Evolutionary conservation across 37 sponge, comb jelly and placozoan genomes (phyloP), one percentile per base, ranked within the genome.

Genomic region (Aplysina aerophoba): DNA sequence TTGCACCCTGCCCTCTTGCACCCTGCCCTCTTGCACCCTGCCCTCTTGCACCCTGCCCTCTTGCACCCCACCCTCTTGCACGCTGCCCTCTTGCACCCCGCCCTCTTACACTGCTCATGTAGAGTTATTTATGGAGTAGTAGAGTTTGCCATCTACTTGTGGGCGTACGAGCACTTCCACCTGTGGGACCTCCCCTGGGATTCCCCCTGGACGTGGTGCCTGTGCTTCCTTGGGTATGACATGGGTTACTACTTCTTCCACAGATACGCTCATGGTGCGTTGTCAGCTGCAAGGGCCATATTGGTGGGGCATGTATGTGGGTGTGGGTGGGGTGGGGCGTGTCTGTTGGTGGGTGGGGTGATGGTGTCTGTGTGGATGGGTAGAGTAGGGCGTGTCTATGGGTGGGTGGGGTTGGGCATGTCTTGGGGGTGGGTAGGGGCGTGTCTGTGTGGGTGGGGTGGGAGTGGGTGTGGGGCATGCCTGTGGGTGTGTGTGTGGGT

Each of bases 241-340:
- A 81, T 90, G 28, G 90, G 71, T 0, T 95, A 93, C 62, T 97
- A 97, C 67, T 86, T 93, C 86, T 91, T 95, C 59, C 98, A 97
- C 74, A 73, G 98, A 40, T 69, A 80, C 69, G 92, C 96, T 30
- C 98, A 97, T 82, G 98, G 97, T 96, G 41, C 80, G 85, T 65
- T 14, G 31, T n/a, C n/a, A n/a, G n/a, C n/a, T n/a, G n/a, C n/a
- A n/a, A n/a, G n/a, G n/a, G n/a, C n/a, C n/a, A 63, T 63, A 12
- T 28, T 12, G 22, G 22, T 33, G 1, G 1, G 4, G 79, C 40
- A 27, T 78, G 79, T 55, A n/a, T 78, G 79, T 78, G 55, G n/a
- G 75, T 40, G 75, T 78, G 79, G 38, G 79, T 69, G 71, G 28
- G 71, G 28, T 31, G 28, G 71, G 13, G 71, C 11, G 71, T 69